A percentile compares a stretch with the other conserved stretches of the same genome.
These are phyloP conservation scores for Gnathonemus echidnorhynchus DNA, from an alignment of 2,113 vertebrate genomes.

Conservation along the genomic window DNA sequence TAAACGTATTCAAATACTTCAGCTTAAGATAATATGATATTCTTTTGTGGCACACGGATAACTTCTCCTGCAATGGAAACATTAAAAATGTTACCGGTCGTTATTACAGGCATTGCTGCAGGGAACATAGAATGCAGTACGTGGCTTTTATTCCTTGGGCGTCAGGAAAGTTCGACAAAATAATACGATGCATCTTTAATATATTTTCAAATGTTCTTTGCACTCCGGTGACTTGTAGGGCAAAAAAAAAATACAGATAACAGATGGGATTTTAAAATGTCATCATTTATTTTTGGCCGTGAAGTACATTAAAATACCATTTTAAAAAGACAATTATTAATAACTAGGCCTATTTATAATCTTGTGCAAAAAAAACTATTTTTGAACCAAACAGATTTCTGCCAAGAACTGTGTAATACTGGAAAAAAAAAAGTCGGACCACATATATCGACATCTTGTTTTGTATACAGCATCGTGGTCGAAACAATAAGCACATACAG, in stretches of 20 bases:
- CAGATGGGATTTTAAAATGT: conserved; percentile 26
- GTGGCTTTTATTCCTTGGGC: not conserved
- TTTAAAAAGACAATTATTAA: conserved; percentile 31
- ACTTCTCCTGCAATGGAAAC: not conserved
- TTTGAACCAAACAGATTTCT: conserved; percentile 11
- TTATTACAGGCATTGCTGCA: not conserved
- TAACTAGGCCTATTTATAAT: conserved; percentile 22
- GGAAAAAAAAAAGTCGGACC: conserved; percentile 25
- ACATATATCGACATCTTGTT: conserved; percentile 25
- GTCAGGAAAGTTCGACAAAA: not conserved
- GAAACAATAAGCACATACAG: conserved; percentile 35
- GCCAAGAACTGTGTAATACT: conserved; percentile 28
- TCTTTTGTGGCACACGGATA: not conserved
- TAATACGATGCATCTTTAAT: not conserved
- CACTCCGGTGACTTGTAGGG: not conserved
- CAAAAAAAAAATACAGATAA: conserved; percentile 31
- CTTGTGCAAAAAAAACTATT: conserved; percentile 27
- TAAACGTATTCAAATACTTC: not conserved
- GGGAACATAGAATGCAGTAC: not conserved
- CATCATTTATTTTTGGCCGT: conserved; percentile 32
- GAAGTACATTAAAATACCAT: conserved; percentile 33
- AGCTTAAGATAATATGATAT: not conserved
- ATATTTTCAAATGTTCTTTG: not conserved
- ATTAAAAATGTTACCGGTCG: not conserved
- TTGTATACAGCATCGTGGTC: conserved; percentile 32